Evolutionary conservation across 2,888 invertebrate genomes (phyloP), one percentile per base, ranked within the genome.

Genomic region (Melanargia galathea): DNA sequence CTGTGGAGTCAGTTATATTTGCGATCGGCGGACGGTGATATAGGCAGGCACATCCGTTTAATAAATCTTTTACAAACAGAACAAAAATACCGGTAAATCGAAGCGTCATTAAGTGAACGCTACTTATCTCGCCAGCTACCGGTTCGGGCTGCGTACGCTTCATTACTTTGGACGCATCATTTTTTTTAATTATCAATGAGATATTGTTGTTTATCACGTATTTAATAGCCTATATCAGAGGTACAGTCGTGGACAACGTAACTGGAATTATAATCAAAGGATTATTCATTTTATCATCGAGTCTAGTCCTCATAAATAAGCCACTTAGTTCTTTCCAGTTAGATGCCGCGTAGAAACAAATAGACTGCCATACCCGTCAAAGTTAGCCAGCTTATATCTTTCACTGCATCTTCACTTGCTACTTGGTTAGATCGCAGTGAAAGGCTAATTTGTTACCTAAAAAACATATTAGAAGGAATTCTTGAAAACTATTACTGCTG

Each of bases 51-150:
- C 52, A 52, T 52, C 52, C 52, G 52, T 52, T 52, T 52, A 52
- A 35, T 49, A 30, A 16, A 11, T 52, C 52, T 35, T 52, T 35
- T 35, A 35, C 18, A 52, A 52, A 52, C 35, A 52, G 20, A 52
- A 52, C 52, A 52, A 52, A 33, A 52, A 52, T 52, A 52, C 35
- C 52, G 40, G 55, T 55, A 55, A 55, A 55, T 55, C 48, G 43
- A 11, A 16, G 40, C 55, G 55, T 60, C 64, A 64, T 65, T 64
- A 65, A 59, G 56, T 26, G 26, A 62, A 18, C 55, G 64, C 57
- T 55, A 80, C 78, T 84, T 85, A 85, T 81, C 81, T 81, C 71
- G 65, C 69, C 69, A 62, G 82, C 86, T 87, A 88, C 87, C 85
- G 85, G 87, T 86, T 84, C 73, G 72, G 70, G 71, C 60, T 62